These are phyloP conservation scores for Eulemur macaco DNA, from an alignment of 2,113 vertebrate genomes.

Conservation along the genomic window DNA sequence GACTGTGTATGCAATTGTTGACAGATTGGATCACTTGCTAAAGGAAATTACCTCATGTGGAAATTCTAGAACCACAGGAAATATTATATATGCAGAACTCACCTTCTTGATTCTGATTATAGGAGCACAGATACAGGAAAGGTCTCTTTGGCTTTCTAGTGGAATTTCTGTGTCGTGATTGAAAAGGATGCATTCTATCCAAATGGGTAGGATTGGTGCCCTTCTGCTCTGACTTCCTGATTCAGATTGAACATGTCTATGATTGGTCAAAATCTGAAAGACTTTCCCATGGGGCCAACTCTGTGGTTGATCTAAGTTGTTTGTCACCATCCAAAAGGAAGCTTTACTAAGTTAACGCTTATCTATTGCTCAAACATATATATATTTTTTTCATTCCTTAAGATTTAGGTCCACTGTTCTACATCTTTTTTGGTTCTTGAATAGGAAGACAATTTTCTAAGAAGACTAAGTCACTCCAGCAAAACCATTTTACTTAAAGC, in stretches of 20 bases:
- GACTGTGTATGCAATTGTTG: not conserved
- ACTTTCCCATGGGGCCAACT: not conserved
- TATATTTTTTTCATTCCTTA: not conserved
- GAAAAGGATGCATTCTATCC: not conserved
- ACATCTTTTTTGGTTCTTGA: not conserved
- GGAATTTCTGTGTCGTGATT: not conserved
- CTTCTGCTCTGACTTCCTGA: not conserved
- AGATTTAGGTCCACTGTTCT: fast-evolving
- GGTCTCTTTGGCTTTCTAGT: not conserved
- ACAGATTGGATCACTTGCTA: not conserved
- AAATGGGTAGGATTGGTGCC: fast-evolving
- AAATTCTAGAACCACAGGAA: not conserved
- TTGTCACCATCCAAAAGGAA: not conserved
- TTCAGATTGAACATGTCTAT: not conserved
- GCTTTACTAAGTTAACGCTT: not conserved
- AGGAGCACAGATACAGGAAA: not conserved
- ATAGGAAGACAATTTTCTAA: not conserved
- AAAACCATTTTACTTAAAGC: not conserved
- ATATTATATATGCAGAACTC: not conserved
- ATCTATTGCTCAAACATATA: not conserved
- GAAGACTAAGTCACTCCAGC: not conserved
- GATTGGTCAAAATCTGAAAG: not conserved
- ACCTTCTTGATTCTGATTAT: not conserved
- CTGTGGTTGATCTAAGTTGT: not conserved
- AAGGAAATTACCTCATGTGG: not conserved